phyloP scores from a whole-genome alignment of 2,888 invertebrate species.

The Pheosia gnoma region DNA sequence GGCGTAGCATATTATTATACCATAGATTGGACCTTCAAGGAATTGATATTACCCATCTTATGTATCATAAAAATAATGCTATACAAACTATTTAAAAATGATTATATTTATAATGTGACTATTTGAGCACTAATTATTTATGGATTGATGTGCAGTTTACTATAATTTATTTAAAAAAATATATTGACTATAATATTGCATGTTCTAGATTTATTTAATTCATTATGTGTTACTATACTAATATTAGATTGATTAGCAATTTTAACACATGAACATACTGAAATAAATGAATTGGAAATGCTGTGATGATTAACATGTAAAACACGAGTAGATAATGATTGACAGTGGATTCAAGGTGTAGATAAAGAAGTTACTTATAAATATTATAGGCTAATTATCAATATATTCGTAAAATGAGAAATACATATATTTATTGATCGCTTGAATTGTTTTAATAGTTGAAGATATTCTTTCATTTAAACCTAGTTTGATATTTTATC shows the following conservation, averaged over 20 bases:
- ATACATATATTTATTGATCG: too few relatives aligned
- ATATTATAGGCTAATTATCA: too few relatives aligned
- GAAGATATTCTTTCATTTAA: too few relatives aligned
- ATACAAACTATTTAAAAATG: not conserved
- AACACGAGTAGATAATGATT: slow-evolving; percentile 21
- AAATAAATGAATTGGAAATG: slow-evolving; percentile 23
- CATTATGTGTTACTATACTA: not conserved
- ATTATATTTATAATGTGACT: slow-evolving; percentile 1
- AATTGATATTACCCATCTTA: slow-evolving; percentile 1
- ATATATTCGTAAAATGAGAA: too few relatives aligned
- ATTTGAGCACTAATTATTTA: slow-evolving; percentile 1
- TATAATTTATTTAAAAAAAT: slow-evolving; percentile 14
- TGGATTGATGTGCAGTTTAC: slow-evolving; percentile 18
- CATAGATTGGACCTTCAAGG: not conserved
- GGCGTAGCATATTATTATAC: too few relatives aligned
- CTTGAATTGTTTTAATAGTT: too few relatives aligned
- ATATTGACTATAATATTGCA: slow-evolving; percentile 21
- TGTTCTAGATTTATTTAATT: slow-evolving; percentile 7
- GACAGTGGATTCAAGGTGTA: not conserved
- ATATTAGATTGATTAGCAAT: not conserved
- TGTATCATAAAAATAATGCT: not conserved
- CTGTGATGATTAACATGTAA: slow-evolving; percentile 31
- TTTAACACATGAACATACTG: not conserved
- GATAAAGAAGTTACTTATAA: too few relatives aligned
- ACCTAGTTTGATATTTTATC: too few relatives aligned